These are phyloP conservation scores for Danaus melanippus DNA, from an alignment of 1,140 invertebrate genomes.

Conservation along the genomic window DNA sequence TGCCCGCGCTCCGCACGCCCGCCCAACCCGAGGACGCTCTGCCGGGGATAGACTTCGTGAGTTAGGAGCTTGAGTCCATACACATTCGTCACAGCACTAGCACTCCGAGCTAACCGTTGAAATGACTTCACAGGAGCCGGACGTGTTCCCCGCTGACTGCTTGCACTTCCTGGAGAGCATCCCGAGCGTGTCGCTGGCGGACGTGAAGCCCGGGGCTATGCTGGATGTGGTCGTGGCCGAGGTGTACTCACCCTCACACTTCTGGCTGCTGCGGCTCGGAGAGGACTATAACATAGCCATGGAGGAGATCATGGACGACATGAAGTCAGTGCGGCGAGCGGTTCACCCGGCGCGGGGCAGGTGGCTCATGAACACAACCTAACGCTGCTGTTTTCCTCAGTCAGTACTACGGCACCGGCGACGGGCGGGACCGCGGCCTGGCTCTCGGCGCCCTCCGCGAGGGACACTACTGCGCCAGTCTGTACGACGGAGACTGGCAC, in stretches of 20 bases:
- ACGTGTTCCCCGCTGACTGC: conserved; percentile 56
- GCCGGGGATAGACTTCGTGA: conserved; percentile 42
- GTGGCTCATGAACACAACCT: too few species aligned
- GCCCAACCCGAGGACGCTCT: conserved; percentile 40
- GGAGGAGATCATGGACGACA: conserved; percentile 54
- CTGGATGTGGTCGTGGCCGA: conserved; percentile 49
- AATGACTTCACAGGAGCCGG: conserved; percentile 33
- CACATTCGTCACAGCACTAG: background rate
- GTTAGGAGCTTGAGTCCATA: conserved; percentile 3
- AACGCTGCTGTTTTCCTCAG: conserved; percentile 19
- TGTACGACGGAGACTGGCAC: conserved; percentile 53
- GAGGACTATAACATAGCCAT: conserved; percentile 39
- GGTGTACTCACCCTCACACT: conserved; percentile 60
- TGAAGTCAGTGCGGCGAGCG: conserved; percentile 36
- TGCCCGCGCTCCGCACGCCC: conserved; percentile 7
- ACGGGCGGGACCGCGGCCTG: conserved; percentile 29
- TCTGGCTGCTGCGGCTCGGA: conserved; percentile 52
- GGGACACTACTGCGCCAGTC: conserved; percentile 45
- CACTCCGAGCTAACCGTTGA: background rate
- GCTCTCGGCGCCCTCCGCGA: conserved; percentile 40
- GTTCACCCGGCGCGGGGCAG: too few species aligned
- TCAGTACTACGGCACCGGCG: conserved; percentile 32
- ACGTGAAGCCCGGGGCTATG: conserved; percentile 27
- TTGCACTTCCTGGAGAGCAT: conserved; percentile 48
- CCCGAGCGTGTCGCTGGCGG: conserved; percentile 20